Evolutionary conservation across 2,113 vertebrate genomes (phyloP).

Genomic region (Catagonus wagneri): DNA sequence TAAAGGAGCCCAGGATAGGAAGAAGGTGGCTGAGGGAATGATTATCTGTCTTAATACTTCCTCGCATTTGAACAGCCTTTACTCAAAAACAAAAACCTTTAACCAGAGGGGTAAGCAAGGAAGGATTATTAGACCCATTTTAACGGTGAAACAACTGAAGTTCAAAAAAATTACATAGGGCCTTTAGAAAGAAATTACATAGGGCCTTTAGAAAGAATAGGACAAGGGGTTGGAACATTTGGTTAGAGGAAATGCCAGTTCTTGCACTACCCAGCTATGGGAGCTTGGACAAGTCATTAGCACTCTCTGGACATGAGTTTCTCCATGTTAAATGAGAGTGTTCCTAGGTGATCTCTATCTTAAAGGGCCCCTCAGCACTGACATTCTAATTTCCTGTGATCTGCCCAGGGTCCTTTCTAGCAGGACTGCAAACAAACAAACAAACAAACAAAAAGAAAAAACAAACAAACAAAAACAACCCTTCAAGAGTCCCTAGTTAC

Average conservation of each 20-base stretch:
- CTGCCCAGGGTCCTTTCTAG: slow-evolving; percentile 2
- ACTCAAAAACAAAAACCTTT: slow-evolving; percentile 40
- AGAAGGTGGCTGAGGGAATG: neutral
- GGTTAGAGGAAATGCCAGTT: neutral
- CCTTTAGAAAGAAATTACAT: neutral
- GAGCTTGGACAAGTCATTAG: neutral
- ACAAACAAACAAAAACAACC: too few species aligned
- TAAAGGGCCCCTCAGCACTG: neutral
- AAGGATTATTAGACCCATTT: slow-evolving; percentile 11
- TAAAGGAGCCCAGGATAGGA: neutral
- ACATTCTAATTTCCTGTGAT: neutral
- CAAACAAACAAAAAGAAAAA: too few species aligned
- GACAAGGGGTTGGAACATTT: neutral
- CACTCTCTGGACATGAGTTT: neutral
- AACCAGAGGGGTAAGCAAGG: neutral
- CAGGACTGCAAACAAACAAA: neutral
- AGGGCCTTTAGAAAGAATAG: neutral
- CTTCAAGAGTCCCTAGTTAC: neutral
- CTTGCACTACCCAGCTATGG: neutral
- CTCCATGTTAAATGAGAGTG: neutral
- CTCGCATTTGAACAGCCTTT: neutral
- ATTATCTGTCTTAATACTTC: neutral
- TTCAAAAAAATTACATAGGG: neutral
- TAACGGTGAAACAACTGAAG: neutral
- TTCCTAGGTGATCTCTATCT: neutral